These are phyloP conservation scores for Parus major DNA, from an alignment of 2,113 vertebrate species.

Conservation along the genomic window DNA sequence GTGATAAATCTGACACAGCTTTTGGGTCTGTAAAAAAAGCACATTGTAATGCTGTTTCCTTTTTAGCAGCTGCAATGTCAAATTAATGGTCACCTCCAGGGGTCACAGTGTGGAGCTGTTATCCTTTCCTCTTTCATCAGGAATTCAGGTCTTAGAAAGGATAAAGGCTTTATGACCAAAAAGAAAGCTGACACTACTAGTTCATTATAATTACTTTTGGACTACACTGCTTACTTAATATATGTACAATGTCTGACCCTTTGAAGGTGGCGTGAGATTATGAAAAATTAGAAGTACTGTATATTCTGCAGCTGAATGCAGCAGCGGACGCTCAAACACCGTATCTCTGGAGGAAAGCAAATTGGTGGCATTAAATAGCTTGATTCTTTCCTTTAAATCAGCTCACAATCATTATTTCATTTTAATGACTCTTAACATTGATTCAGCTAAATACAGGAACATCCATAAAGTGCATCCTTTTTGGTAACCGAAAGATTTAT, in stretches of 20 bases:
- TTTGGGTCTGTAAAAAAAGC: conserved; percentile 60
- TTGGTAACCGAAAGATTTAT: conserved; percentile 33
- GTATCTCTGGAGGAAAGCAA: conserved; percentile 27
- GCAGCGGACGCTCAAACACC: neutral
- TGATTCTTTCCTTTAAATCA: conserved; percentile 47
- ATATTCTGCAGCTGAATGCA: neutral
- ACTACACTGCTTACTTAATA: conserved; percentile 68
- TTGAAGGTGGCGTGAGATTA: conserved; percentile 59
- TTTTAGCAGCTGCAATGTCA: conserved; percentile 74
- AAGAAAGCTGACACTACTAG: conserved; percentile 76
- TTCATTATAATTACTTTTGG: conserved; percentile 79
- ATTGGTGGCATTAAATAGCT: conserved; percentile 17
- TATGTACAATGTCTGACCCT: conserved; percentile 53
- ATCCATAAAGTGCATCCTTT: conserved; percentile 43
- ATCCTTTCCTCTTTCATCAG: conserved; percentile 77
- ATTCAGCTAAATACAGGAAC: conserved; percentile 23
- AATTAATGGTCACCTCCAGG: conserved; percentile 75
- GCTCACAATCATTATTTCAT: conserved; percentile 40
- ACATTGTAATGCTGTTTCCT: conserved; percentile 65
- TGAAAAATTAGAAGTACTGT: conserved; percentile 55
- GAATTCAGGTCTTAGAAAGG: conserved; percentile 70
- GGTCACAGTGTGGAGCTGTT: conserved; percentile 74
- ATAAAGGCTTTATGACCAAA: conserved; percentile 73
- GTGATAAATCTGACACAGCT: conserved; percentile 75
- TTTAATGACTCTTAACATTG: conserved; percentile 47